phyloP scores from a whole-genome alignment of 1,140 invertebrate species.

The Papilio dardanus region DNA sequence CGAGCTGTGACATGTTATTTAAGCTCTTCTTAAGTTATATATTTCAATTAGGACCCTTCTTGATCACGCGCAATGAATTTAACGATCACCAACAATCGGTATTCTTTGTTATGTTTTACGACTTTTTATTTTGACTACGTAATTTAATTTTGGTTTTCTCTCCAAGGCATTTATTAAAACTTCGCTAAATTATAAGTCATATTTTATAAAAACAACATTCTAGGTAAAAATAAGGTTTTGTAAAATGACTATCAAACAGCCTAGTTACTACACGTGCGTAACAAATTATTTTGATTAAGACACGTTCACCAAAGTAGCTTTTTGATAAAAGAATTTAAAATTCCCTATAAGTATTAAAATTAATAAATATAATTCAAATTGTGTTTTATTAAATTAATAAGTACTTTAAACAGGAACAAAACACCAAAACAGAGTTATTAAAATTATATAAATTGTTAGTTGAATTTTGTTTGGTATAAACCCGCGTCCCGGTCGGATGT shows the following conservation, averaged over 20 bases:
- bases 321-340: background rate
- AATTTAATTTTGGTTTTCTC: too few species aligned
- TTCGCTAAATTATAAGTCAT: too few species aligned
- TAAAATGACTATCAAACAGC: too few species aligned
- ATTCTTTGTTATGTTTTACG: constrained; percentile 1
- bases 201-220: too few species aligned
- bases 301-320: too few species aligned
- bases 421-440: constrained; percentile 14
- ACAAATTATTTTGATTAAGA: too few species aligned
- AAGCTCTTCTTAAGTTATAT: constrained; percentile 26
- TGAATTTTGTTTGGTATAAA: constrained; percentile 31
- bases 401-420: background rate
- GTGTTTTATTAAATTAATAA: background rate
- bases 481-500: constrained; percentile 45
- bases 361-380: background rate
- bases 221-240: too few species aligned
- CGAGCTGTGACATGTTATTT: constrained; percentile 29
- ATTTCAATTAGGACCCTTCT: constrained; percentile 34
- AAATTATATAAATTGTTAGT: constrained; percentile 12
- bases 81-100: constrained; percentile 14
- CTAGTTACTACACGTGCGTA: too few species aligned
- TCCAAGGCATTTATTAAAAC: background rate
- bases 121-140: too few species aligned
- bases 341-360: background rate
- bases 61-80: constrained; percentile 23